A percentile compares a stretch with the other conserved stretches of the same genome.
These are phyloP conservation scores for Diabrotica undecimpunctata DNA, from an alignment of 1,140 invertebrate genomes.

Conservation along the genomic window DNA sequence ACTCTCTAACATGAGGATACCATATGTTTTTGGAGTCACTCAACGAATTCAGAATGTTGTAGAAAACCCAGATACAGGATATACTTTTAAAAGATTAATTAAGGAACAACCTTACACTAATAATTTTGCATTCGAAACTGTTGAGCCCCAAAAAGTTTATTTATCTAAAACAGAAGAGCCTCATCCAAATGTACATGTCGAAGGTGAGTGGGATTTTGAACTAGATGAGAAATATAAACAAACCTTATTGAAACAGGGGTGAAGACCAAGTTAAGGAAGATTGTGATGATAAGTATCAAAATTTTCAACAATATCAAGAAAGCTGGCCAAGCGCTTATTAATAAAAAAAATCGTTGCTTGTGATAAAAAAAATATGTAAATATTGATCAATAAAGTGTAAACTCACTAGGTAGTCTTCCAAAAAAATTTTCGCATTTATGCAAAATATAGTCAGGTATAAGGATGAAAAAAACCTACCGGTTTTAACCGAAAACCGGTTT, in stretches of 20 bases:
- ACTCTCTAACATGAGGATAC: too few relatives aligned
- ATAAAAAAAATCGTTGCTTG: too few relatives aligned
- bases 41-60: not conserved
- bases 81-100: not conserved
- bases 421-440: too few relatives aligned
- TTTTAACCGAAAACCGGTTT: too few relatives aligned
- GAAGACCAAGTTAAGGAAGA: not conserved
- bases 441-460: too few relatives aligned
- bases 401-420: too few relatives aligned
- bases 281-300: not conserved
- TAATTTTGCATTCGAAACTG: not conserved
- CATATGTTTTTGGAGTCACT: too few relatives aligned
- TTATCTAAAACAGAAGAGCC: not conserved
- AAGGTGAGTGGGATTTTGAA: not conserved
- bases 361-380: not conserved
- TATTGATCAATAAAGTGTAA: too few relatives aligned
- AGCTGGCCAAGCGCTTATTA: too few relatives aligned
- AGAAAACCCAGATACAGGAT: not conserved
- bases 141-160: not conserved
- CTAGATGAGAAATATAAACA: not conserved
- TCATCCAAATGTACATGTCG: not conserved
- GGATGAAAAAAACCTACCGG: too few relatives aligned
- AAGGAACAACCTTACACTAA: not conserved
- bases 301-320: not conserved
- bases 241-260: not conserved